These are phyloP conservation scores for Cardiocondyla obscurior DNA, from an alignment of 1,140 invertebrate species.

Conservation along the genomic window DNA sequence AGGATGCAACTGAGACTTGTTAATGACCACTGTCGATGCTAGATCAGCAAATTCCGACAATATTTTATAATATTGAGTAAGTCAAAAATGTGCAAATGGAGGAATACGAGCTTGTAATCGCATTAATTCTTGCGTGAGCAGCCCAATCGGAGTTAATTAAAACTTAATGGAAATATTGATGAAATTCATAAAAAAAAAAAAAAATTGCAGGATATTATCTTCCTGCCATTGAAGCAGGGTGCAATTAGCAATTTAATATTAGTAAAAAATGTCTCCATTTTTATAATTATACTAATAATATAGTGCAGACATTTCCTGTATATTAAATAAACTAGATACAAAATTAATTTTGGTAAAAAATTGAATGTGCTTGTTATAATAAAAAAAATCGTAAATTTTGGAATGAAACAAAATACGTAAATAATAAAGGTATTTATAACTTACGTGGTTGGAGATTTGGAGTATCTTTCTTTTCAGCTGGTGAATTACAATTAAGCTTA, in stretches of 20 bases:
- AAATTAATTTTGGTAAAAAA: neutral
- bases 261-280: slow-evolving; percentile 9
- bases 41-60: slow-evolving; percentile 75
- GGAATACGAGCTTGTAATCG: slow-evolving; percentile 40
- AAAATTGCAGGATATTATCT: neutral
- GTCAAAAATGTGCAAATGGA: slow-evolving; percentile 30
- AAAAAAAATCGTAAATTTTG: neutral
- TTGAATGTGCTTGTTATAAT: neutral
- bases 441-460: slow-evolving; percentile 61
- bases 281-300: neutral
- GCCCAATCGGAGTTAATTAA: slow-evolving; percentile 53
- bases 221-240: slow-evolving; percentile 19
- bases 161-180: slow-evolving; percentile 28
- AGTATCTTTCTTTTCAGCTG: slow-evolving; percentile 54
- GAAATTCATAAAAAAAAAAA: neutral
- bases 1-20: slow-evolving; percentile 75
- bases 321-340: neutral
- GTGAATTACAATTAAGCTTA: slow-evolving; percentile 67
- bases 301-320: neutral
- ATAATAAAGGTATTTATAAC: slow-evolving; percentile 52
- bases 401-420: slow-evolving; percentile 1
- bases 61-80: slow-evolving; percentile 62
- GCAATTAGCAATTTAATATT: slow-evolving; percentile 39
- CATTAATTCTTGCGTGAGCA: slow-evolving; percentile 35
- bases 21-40: slow-evolving; percentile 70